Percentiles rank a stretch among this genome's conserved stretches.
These are phyloP conservation scores for Eidolon dupreanum DNA, from an alignment of 2,797 vertebrate species.

Conservation along the genomic window DNA sequence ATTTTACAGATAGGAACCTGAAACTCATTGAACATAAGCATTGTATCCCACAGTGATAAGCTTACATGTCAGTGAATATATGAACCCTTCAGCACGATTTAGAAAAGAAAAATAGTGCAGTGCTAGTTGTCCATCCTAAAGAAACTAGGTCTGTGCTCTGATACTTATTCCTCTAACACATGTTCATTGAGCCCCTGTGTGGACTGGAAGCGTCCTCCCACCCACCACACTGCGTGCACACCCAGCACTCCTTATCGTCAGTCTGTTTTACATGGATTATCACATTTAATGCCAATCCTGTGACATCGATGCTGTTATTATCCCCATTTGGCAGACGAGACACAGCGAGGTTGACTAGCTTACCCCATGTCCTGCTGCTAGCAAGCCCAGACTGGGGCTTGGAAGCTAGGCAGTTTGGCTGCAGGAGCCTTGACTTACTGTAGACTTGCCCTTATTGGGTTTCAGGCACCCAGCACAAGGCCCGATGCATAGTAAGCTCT, in stretches of 20 bases:
- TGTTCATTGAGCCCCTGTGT: not conserved
- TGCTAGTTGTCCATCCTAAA: not conserved
- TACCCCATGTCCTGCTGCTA: not conserved
- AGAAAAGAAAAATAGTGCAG: not conserved
- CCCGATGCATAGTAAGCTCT: too few relatives aligned
- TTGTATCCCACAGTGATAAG: not conserved
- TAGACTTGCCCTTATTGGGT: not conserved
- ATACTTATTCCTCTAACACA: not conserved
- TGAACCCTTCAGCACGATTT: not conserved
- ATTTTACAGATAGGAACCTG: not conserved
- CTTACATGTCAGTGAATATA: not conserved
- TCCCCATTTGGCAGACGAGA: not conserved
- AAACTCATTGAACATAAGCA: not conserved
- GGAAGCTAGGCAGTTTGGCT: not conserved
- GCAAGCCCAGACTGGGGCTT: not conserved
- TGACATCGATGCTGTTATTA: rapidly evolving
- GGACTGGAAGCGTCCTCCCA: not conserved
- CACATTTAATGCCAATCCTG: not conserved
- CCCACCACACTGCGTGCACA: rapidly evolving
- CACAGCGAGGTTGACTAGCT: not conserved
- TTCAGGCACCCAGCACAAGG: not conserved
- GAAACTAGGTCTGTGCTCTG: not conserved
- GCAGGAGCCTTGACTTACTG: not conserved
- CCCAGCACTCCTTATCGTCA: not conserved
- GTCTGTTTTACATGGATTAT: rapidly evolving